phyloP scores from a whole-genome alignment of 2,797 vertebrate species.

The Sebastes hopkinsi region DNA sequence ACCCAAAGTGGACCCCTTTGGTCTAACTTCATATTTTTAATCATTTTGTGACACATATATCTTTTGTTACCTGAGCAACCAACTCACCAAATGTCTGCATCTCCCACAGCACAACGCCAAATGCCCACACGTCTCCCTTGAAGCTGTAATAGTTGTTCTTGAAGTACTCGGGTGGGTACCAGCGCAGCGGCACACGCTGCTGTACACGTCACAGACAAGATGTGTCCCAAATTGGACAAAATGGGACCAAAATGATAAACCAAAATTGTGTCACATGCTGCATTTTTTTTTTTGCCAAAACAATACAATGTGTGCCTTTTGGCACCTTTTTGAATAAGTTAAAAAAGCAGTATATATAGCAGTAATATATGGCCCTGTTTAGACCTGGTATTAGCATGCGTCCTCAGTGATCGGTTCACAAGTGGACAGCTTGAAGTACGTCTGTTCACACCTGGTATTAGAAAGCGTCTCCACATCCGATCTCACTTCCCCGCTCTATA shows the following conservation, averaged over 20 bases:
- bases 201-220: constrained; percentile 22
- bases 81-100: constrained; percentile 83
- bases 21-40: background rate
- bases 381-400: no score
- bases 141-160: constrained; percentile 82
- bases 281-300: background rate
- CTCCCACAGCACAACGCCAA: constrained; percentile 83
- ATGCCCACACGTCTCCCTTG: constrained; percentile 84
- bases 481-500: no score
- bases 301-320: background rate
- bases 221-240: background rate
- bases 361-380: no score
- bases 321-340: background rate
- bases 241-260: background rate
- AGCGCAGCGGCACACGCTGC: constrained; percentile 81
- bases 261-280: background rate
- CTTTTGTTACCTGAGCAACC: background rate
- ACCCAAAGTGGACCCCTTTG: background rate
- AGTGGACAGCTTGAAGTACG: no score
- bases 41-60: background rate
- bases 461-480: no score
- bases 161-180: constrained; percentile 86
- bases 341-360: no score
- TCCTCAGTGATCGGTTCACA: no score
- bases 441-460: no score